These are phyloP conservation scores for Chaenogobius annularis DNA, from an alignment of 2,113 vertebrate genomes.

Conservation along the genomic window DNA sequence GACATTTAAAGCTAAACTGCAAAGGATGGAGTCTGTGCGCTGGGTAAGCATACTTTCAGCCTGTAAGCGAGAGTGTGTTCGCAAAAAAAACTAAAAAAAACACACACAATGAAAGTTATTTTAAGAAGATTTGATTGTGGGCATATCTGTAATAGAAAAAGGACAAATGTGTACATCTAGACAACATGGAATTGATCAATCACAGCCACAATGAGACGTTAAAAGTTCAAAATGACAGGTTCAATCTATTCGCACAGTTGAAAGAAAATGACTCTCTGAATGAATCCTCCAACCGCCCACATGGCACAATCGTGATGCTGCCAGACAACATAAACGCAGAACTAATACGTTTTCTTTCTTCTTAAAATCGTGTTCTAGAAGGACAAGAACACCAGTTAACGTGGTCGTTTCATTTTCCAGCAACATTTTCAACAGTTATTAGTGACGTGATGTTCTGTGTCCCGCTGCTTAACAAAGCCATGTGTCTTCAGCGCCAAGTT, in stretches of 20 bases:
- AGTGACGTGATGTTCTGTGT: constrained; percentile 27
- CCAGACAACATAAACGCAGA: background rate
- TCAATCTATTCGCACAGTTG: too few species aligned
- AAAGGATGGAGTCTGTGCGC: constrained; percentile 14
- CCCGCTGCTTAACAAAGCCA: constrained; percentile 53
- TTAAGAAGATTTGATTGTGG: background rate
- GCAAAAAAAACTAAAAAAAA: constrained; percentile 1
- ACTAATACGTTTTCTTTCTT: background rate
- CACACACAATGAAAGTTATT: too few species aligned
- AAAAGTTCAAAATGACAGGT: too few species aligned
- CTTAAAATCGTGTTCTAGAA: background rate
- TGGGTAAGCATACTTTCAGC: constrained; percentile 47
- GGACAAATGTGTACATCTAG: background rate
- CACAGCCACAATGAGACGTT: background rate
- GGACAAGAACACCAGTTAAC: background rate
- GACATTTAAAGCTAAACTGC: constrained; percentile 47
- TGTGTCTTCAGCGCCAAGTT: constrained; percentile 42
- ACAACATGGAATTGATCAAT: background rate
- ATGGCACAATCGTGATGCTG: too few species aligned
- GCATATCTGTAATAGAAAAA: background rate
- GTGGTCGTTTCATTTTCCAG: background rate
- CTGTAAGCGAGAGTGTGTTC: constrained; percentile 9
- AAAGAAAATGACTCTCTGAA: too few species aligned
- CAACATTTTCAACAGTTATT: constrained; percentile 46
- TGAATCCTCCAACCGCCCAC: too few species aligned